A percentile compares a stretch with the other conserved stretches of the same genome.
Conservation (phyloP, 2,888 invertebrate genomes). For the Thyatira batis region DNA sequence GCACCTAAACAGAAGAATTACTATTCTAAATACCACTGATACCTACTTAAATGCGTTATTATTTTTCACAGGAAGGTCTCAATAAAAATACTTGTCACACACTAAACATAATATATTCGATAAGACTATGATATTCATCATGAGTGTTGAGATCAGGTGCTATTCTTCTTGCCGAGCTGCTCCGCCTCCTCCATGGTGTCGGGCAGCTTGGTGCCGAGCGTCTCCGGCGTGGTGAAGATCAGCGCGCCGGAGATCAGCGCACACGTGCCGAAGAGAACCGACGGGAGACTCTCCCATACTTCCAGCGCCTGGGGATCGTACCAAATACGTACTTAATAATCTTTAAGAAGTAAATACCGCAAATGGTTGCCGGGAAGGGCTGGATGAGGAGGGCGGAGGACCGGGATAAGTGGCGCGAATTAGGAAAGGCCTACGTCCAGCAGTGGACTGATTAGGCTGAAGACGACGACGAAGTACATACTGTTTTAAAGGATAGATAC, state of each 20-base stretch:
- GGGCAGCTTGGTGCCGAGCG: slow-evolving; percentile 79
- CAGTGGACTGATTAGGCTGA: not conserved
- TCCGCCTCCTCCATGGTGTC: slow-evolving; percentile 83
- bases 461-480: too few species aligned
- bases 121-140: slow-evolving; percentile 9
- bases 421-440: too few species aligned
- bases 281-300: slow-evolving; percentile 68
- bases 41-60: too few species aligned
- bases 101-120: slow-evolving; percentile 4
- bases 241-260: slow-evolving; percentile 71
- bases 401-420: too few species aligned
- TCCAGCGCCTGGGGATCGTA: slow-evolving; percentile 45
- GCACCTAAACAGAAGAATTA: too few species aligned
- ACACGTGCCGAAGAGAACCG: slow-evolving; percentile 80
- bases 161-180: slow-evolving; percentile 41
- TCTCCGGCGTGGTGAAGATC: slow-evolving; percentile 69
- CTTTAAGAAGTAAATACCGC: not conserved
- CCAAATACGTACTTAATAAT: not conserved
- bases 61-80: too few species aligned
- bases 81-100: too few species aligned
- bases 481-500: too few species aligned
- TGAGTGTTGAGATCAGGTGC: slow-evolving; percentile 29
- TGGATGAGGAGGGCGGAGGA: too few species aligned
- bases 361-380: too few species aligned
- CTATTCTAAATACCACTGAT: too few species aligned